Conservation (phyloP, 2,888 invertebrate genomes). For the Lasius platythorax region DNA sequence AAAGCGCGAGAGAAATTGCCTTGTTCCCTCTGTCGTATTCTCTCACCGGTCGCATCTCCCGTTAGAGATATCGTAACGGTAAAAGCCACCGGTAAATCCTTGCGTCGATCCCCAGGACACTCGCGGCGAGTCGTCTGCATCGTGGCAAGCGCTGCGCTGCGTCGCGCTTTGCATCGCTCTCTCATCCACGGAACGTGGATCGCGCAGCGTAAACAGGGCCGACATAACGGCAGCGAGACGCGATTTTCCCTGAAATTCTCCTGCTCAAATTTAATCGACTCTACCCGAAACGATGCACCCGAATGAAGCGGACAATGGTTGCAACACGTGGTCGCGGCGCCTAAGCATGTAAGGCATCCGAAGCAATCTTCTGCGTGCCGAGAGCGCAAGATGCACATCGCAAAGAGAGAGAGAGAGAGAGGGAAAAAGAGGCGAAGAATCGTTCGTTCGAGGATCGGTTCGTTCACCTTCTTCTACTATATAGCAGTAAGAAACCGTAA, state of each 20-base stretch:
- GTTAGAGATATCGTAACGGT: conserved; percentile 81
- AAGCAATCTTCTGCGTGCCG: conserved; percentile 19
- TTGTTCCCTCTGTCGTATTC: conserved; percentile 67
- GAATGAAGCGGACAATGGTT: conserved; percentile 19
- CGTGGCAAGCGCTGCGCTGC: background rate
- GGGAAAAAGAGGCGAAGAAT: conserved; percentile 39
- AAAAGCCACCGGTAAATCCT: conserved; percentile 76
- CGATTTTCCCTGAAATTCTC: background rate
- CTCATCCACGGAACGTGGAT: background rate
- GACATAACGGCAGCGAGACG: background rate
- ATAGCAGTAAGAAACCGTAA: conserved; percentile 56
- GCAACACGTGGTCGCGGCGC: conserved; percentile 23
- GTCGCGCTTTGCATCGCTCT: conserved; percentile 43
- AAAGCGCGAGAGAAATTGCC: conserved; percentile 70
- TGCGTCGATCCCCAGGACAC: conserved; percentile 74
- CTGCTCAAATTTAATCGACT: background rate
- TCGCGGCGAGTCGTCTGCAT: conserved; percentile 33
- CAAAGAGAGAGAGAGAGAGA: conserved; percentile 7
- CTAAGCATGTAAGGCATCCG: conserved; percentile 43
- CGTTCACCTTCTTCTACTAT: conserved; percentile 70
- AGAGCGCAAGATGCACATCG: conserved; percentile 17
- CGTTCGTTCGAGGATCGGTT: conserved; percentile 58
- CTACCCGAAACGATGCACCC: background rate
- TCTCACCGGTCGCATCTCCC: conserved; percentile 78
- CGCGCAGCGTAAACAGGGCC: background rate